Percentiles rank a stretch among this genome's conserved stretches.
These are phyloP conservation scores for Drosophila carrolli DNA, from an alignment of 1,140 invertebrate genomes.

Conservation along the genomic window DNA sequence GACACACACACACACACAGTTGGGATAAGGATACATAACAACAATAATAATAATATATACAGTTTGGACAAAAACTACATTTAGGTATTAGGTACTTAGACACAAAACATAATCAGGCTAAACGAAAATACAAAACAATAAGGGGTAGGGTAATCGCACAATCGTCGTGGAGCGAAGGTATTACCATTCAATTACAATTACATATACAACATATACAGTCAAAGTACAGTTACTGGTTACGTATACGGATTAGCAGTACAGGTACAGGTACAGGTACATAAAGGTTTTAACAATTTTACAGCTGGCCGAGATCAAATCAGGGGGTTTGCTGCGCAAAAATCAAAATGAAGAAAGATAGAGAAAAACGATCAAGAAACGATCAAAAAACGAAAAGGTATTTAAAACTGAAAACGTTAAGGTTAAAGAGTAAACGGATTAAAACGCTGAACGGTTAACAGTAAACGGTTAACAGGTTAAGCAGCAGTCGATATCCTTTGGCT, in stretches of 20 bases:
- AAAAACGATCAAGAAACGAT: constrained; percentile 6
- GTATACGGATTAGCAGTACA: constrained; percentile 23
- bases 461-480: constrained; percentile 48
- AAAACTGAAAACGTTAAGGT: constrained; percentile 14
- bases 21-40: constrained; percentile 4
- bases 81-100: constrained; percentile 12
- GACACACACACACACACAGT: neutral
- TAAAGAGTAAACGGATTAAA: constrained; percentile 31
- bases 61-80: constrained; percentile 12
- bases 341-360: constrained; percentile 9
- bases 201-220: constrained; percentile 34
- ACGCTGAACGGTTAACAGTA: constrained; percentile 43
- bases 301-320: constrained; percentile 29
- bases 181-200: constrained; percentile 36
- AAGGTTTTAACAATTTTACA: constrained; percentile 33
- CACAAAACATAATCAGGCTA: constrained; percentile 23
- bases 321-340: constrained; percentile 25
- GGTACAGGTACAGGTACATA: constrained; percentile 23
- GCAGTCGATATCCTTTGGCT: constrained; percentile 62
- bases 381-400: constrained; percentile 2
- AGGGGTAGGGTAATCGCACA: neutral
- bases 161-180: neutral
- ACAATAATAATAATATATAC: constrained; percentile 24
- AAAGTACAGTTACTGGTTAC: constrained; percentile 37
- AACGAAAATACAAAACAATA: constrained; percentile 12